Percentiles rank a stretch among this genome's conserved stretches.
phyloP scores from a whole-genome alignment of 2,113 vertebrate species.

The Cynoglossus semilaevis region DNA sequence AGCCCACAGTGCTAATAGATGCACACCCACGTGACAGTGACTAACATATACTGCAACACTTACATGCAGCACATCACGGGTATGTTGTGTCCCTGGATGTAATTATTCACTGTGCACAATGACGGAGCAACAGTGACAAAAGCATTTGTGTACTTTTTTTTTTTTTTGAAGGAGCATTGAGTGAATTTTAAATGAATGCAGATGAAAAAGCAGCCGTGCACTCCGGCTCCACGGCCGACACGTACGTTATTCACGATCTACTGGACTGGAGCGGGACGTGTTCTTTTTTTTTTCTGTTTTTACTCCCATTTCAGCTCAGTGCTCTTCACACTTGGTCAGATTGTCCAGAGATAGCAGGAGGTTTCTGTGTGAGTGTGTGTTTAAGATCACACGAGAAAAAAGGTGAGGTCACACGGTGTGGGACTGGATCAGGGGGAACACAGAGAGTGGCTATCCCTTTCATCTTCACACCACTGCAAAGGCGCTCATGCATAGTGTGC shows the following conservation, averaged over 20 bases:
- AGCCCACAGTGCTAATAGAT: conserved; percentile 65
- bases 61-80: conserved; percentile 51
- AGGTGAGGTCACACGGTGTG: conserved; percentile 55
- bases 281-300: not conserved
- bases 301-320: conserved; percentile 29
- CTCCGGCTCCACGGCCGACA: conserved; percentile 1
- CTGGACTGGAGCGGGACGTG: not conserved
- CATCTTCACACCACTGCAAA: conserved; percentile 45
- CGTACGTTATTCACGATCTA: not conserved
- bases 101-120: conserved; percentile 44
- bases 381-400: conserved; percentile 48
- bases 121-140: conserved; percentile 20
- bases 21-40: conserved; percentile 61
- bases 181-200: conserved; percentile 16
- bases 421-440: conserved; percentile 43
- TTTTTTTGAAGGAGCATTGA: not conserved
- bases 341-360: conserved; percentile 9
- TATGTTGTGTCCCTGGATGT: conserved; percentile 60
- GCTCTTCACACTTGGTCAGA: conserved; percentile 21
- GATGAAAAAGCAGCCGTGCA: not conserved
- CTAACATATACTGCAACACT: conserved; percentile 59
- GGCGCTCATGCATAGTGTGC: conserved; percentile 33
- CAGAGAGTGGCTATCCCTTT: conserved; percentile 52
- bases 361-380: conserved; percentile 2
- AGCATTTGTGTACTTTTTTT: conserved; percentile 3